Evolutionary conservation across 2,797 vertebrate species (phyloP), one percentile per base, ranked within the genome.

Genomic region (Tamandua tetradactyla): DNA sequence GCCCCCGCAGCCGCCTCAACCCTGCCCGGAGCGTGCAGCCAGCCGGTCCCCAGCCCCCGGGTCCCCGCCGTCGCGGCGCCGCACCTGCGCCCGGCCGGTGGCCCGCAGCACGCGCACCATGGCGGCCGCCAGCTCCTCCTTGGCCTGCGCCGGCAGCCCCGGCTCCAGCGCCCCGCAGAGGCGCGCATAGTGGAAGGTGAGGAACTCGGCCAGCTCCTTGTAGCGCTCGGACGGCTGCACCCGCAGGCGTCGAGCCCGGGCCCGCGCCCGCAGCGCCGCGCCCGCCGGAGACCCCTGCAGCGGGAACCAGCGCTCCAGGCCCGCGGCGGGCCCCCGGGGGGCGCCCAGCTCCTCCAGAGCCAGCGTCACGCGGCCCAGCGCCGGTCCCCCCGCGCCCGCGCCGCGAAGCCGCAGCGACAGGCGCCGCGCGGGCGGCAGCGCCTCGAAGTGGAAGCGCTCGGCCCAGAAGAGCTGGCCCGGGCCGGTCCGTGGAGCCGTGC

Each of bases 191-290:
- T 99, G 98, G 97, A 99, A 98, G 0, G 99, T 99, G 96, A 99
- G 98, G 89, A 99, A 99, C 97, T 99, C 99, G 0, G 99, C 99
- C 98, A 99, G 98, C 97, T 99, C 99, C 97, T 99, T 99, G 98
- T 99, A 99, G 82, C 98, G 98, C 93, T 99, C 99, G 12, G 99
- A 99, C 5, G 99, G 99, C 96, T 99, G 95, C 92, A 99, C 99
- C 55, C 98, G 98, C 96, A 99, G 97, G 95, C 99, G 98, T 96
- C 99, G 98, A 94, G 99, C 99, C 40, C 98, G 98, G 61, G 99
- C 98, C 22, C 98, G 99, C 20, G 99, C 98, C 32, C 99, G 98
- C 27, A 99, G 96, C 0, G 98, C 98, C 0, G 99, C 98, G 59
- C 98, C 97, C 0, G 92, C 93, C 11, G 98, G 98, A 57, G 96